Evolutionary conservation across 2,888 invertebrate species (phyloP).

Genomic region (Agrochola macilenta): DNA sequence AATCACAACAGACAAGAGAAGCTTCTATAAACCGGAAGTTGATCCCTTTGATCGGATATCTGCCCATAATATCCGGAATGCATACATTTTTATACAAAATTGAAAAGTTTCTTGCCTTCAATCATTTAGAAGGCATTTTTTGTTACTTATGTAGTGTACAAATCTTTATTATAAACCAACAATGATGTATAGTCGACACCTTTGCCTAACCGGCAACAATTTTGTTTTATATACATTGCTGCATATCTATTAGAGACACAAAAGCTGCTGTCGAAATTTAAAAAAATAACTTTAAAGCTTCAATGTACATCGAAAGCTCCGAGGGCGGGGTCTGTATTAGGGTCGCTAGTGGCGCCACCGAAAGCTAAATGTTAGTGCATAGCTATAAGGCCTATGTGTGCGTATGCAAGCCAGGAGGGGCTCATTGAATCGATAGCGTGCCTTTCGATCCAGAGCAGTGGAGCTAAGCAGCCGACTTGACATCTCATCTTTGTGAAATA

Average conservation of each 20-base stretch:
- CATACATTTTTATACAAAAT: background rate
- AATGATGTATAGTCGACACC: no score
- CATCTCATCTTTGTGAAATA: background rate
- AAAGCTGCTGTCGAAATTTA: background rate
- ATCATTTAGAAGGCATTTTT: background rate
- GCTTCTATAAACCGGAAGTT: constrained; percentile 1
- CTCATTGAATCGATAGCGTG: constrained; percentile 15
- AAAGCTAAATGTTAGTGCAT: constrained; percentile 33
- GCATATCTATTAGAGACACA: background rate
- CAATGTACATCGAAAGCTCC: constrained; percentile 38
- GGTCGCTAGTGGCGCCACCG: constrained; percentile 1
- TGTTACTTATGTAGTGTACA: background rate
- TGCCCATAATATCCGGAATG: background rate
- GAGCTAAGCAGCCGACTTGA: constrained; percentile 24
- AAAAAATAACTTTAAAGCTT: background rate
- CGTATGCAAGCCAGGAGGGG: constrained; percentile 11
- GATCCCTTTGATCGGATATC: background rate
- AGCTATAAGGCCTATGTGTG: constrained; percentile 30
- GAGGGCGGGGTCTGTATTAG: constrained; percentile 8
- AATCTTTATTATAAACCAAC: background rate
- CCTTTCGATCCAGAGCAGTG: constrained; percentile 28
- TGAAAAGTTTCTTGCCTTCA: background rate
- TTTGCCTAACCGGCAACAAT: background rate
- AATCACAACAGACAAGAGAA: constrained; percentile 9
- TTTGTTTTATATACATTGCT: constrained; percentile 11